Conservation (phyloP, 2,888 invertebrate species). For the Dryobota labecula region DNA sequence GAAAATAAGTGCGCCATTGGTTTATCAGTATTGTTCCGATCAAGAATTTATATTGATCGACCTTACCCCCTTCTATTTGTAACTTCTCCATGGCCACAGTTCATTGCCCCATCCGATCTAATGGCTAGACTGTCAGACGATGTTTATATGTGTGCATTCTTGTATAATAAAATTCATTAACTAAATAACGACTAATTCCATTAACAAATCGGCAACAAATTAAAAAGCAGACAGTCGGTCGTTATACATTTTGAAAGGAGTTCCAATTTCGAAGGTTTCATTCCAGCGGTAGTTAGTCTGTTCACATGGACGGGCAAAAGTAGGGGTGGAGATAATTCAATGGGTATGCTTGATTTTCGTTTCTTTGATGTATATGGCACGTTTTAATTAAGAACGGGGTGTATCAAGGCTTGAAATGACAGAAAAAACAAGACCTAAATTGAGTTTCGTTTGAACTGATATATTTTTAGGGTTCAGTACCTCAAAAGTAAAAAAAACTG, state of each 20-base stretch:
- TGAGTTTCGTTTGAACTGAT: slow-evolving; percentile 27
- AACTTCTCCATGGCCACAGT: slow-evolving; percentile 35
- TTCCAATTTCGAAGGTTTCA: slow-evolving; percentile 22
- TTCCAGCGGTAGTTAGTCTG: slow-evolving; percentile 24
- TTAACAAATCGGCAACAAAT: slow-evolving; percentile 15
- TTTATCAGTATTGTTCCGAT: not conserved
- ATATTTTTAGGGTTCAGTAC: no score
- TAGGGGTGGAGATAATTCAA: slow-evolving; percentile 26
- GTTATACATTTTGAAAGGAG: slow-evolving; percentile 10
- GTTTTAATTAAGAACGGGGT: slow-evolving; percentile 42
- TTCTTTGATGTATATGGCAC: slow-evolving; percentile 37
- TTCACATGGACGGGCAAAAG: slow-evolving; percentile 15
- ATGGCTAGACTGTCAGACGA: slow-evolving; percentile 72
- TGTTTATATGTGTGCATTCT: slow-evolving; percentile 62
- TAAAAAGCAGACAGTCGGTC: slow-evolving; percentile 22
- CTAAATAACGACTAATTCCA: slow-evolving; percentile 28
- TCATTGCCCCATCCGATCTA: slow-evolving; percentile 63
- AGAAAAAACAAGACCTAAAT: slow-evolving; percentile 26
- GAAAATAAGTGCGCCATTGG: not conserved
- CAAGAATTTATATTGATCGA: not conserved
- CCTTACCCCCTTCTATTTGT: slow-evolving; percentile 13
- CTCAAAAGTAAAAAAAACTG: no score
- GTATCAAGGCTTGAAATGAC: not conserved
- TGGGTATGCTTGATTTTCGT: slow-evolving; percentile 41
- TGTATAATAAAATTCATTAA: slow-evolving; percentile 56